A percentile compares a stretch with the other conserved stretches of the same genome.
phyloP scores from a whole-genome alignment of 1,140 invertebrate genomes.

The Leptonema lineaticorne region DNA sequence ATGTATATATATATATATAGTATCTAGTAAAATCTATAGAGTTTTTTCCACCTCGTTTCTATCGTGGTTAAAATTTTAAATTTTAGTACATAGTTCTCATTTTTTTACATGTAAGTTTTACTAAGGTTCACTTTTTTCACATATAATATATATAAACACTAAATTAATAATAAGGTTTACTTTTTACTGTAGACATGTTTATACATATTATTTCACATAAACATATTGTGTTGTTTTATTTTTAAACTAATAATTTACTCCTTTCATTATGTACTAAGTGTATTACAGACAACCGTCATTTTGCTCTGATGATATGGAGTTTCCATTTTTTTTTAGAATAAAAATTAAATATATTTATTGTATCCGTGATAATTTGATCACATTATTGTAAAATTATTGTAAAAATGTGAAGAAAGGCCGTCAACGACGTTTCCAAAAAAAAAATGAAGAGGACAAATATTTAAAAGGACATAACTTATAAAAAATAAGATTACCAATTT shows the following conservation, averaged over 20 bases:
- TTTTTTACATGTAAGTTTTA: neutral
- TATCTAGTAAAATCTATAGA: neutral
- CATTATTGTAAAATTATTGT: no score
- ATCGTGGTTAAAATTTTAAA: no score
- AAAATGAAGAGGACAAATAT: no score
- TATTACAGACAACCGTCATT: neutral
- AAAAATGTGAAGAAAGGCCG: no score
- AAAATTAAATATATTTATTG: no score
- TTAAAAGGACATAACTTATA: no score
- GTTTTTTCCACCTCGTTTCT: conserved; percentile 1
- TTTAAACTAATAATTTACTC: no score
- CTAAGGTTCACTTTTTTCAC: conserved; percentile 19
- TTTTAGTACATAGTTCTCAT: no score
- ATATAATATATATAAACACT: conserved; percentile 19
- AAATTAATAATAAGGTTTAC: conserved; percentile 4
- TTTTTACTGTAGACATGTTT: neutral
- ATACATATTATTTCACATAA: neutral
- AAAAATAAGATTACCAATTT: no score
- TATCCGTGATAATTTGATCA: no score
- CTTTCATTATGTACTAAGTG: neutral
- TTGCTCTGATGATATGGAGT: neutral
- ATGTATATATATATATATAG: conserved; percentile 3
- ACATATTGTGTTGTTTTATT: neutral
- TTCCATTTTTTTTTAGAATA: no score
- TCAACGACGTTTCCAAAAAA: no score